Evolutionary conservation across 2,888 invertebrate genomes (phyloP).

Genomic region (Spatulosminthurus flaviceps): DNA sequence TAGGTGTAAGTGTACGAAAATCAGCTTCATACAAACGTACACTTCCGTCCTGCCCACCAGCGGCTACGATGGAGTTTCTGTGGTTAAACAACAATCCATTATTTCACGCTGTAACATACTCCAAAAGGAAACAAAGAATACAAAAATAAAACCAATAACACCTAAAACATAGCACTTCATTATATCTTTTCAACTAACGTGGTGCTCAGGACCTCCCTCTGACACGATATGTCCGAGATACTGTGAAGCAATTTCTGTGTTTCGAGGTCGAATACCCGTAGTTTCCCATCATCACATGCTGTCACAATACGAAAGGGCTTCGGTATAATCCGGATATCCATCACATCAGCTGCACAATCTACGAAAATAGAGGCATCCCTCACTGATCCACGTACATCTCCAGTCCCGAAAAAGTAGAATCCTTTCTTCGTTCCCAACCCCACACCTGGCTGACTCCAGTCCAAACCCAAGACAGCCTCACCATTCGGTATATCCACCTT

Average conservation of each 20-base stretch:
- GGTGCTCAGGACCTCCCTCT: conserved; percentile 55
- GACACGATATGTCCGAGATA: conserved; percentile 46
- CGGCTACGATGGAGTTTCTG: conserved; percentile 55
- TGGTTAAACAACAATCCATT: conserved; percentile 34
- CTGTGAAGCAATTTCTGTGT: conserved; percentile 51
- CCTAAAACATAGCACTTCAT: background rate
- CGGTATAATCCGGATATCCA: conserved; percentile 52
- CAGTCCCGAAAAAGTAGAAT: conserved; percentile 49
- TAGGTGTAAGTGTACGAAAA: conserved; percentile 52
- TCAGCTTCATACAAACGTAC: conserved; percentile 54
- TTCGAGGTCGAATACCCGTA: conserved; percentile 56
- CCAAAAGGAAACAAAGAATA: too few species aligned
- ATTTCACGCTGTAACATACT: too few species aligned
- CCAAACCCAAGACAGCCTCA: conserved; percentile 54
- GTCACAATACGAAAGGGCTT: conserved; percentile 46
- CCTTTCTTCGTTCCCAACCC: conserved; percentile 51
- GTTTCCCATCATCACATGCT: conserved; percentile 57
- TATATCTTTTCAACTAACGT: conserved; percentile 46
- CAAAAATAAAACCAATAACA: conserved; percentile 1
- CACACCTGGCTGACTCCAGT: conserved; percentile 55
- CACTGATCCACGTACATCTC: conserved; percentile 26
- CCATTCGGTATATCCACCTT: conserved; percentile 49
- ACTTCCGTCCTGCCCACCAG: conserved; percentile 59
- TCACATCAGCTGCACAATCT: conserved; percentile 53
- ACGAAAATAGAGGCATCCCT: conserved; percentile 41